Conservation (phyloP, 2,888 invertebrate species). For the Pardosa pseudoannulata region DNA sequence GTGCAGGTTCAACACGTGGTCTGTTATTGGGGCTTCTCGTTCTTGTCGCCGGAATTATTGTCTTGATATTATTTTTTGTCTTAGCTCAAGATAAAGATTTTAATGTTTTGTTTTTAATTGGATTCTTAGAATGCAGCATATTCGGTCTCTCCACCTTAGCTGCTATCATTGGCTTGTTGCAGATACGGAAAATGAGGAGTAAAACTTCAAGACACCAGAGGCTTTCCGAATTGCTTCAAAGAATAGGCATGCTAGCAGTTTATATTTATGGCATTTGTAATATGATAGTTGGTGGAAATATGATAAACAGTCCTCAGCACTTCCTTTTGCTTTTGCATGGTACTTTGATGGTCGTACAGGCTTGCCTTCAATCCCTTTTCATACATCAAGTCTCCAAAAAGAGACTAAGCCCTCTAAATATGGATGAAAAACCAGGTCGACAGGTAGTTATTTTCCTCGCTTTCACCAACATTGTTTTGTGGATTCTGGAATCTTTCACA, state of each 20-base stretch:
- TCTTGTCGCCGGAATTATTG: constrained; percentile 77
- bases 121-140: constrained; percentile 49
- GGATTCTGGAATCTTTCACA: constrained; percentile 83
- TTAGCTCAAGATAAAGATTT: constrained; percentile 66
- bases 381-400: constrained; percentile 69
- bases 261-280: constrained; percentile 70
- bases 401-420: constrained; percentile 46
- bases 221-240: constrained; percentile 65
- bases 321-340: constrained; percentile 79
- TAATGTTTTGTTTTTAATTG: constrained; percentile 57
- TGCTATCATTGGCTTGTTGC: constrained; percentile 60
- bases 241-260: constrained; percentile 71
- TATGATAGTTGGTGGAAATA: constrained; percentile 64
- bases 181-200: constrained; percentile 66
- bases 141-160: constrained; percentile 58
- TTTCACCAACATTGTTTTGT: constrained; percentile 82
- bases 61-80: constrained; percentile 70
- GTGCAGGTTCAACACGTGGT: constrained; percentile 80
- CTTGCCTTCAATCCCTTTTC: constrained; percentile 71
- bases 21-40: constrained; percentile 81
- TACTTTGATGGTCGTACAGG: constrained; percentile 79
- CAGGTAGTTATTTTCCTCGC: constrained; percentile 82
- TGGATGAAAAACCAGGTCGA: constrained; percentile 68
- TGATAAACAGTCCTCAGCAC: constrained; percentile 73
- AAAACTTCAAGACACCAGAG: constrained; percentile 41